Percentiles rank a stretch among this genome's conserved stretches.
Evolutionary conservation across 2,113 vertebrate species (phyloP).

Genomic region (Delphinapterus leucas): DNA sequence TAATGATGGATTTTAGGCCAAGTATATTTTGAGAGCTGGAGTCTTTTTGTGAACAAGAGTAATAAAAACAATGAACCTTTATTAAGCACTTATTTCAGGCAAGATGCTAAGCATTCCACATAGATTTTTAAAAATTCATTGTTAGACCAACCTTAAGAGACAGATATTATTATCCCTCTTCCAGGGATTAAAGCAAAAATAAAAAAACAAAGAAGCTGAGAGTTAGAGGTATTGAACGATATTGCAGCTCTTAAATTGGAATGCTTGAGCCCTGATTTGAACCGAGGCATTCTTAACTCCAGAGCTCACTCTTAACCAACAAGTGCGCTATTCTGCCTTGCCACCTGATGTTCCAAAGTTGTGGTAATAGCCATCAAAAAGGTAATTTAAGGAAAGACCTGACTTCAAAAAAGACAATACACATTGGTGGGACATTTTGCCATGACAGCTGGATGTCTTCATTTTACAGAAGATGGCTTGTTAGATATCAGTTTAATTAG

Average conservation of each 20-base stretch:
- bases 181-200: not conserved
- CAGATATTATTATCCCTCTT: not conserved
- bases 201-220: not conserved
- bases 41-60: not conserved
- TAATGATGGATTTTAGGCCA: not conserved
- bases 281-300: not conserved
- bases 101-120: constrained; percentile 15
- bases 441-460: not conserved
- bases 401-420: not conserved
- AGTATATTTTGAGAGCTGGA: not conserved
- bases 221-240: not conserved
- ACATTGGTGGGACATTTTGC: not conserved
- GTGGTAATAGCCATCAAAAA: not conserved
- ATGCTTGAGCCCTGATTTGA: not conserved
- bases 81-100: not conserved
- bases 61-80: not conserved
- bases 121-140: not conserved
- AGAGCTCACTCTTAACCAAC: not conserved
- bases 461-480: not conserved
- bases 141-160: not conserved
- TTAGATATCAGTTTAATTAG: constrained; percentile 7
- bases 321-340: not conserved
- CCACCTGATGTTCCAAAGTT: not conserved
- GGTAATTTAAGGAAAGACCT: not conserved
- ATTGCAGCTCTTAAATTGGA: not conserved